Evolutionary conservation across 2,797 vertebrate genomes (phyloP), one percentile per base, ranked within the genome.

Genomic region (Pseudomugil tenellus): DNA sequence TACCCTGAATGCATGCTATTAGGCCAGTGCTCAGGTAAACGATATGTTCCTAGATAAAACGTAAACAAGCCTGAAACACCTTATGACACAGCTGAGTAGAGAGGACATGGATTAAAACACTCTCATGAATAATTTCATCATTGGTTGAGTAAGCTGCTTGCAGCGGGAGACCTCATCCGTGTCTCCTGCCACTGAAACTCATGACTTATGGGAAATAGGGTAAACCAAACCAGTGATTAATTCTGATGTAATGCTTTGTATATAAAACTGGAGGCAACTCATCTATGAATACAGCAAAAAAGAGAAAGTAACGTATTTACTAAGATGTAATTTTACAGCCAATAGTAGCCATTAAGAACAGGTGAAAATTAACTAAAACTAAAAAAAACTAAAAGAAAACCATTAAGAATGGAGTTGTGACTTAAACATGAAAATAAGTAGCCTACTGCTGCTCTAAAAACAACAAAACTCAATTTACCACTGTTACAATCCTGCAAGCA

Each of bases 21-120:
- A 81, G 69, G 70, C 70, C 37, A 2, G 54, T 78, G 90, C 86
- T 94, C 92, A 94, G 92, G 93, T 95, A 92, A 92, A 91, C 57
- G 63, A 88, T 89, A 93, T 91, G 91, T 93, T 86, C 91, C 85
- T 79, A 70, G 78, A 84, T 70, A 84, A 85, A 89, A 90, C 72
- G 90, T 93, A 94, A 94, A 94, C 92, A 94, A 92, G 89, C 75
- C 66, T 69, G 68, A 79, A 80, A 82, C 70, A 68, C 67, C 80
- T 83, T 58, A 74, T 86, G 84, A 79, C 89, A 87, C 69, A 58
- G 80, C 73, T 81, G 81, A 81, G 85, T 79, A 51, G 58, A 72
- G 73, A 74, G 68, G 84, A 79, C 87, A 85, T 81, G 83, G 77
- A 87, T 87, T 77, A 74, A 69, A 87, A 85, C 80, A 71, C 81